Percentiles rank a stretch among this genome's conserved stretches.
These are phyloP conservation scores for Heliocidaris erythrogramma DNA, from an alignment of 35 echinoderm and acorn worm species.

Conservation along the genomic window DNA sequence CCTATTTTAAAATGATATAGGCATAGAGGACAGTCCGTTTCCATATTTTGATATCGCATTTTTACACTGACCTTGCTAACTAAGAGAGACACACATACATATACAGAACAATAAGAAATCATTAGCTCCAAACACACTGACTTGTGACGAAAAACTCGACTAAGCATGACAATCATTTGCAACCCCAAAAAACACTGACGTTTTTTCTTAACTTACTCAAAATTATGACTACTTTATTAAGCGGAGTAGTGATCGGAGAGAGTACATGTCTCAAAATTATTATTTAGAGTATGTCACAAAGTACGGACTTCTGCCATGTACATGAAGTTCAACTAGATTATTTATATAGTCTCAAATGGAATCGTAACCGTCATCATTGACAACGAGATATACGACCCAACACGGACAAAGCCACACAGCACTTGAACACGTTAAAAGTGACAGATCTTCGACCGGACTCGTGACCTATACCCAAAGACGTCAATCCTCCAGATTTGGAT, in stretches of 20 bases:
- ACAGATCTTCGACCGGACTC: not conserved
- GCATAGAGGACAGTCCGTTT: no score
- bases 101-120: not conserved
- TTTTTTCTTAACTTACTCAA: not conserved
- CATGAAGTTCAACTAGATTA: not conserved
- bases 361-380: not conserved
- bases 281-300: no score
- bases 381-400: not conserved
- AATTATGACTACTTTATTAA: not conserved
- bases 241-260: not conserved
- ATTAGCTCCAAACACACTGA: not conserved
- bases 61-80: not conserved
- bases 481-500: not conserved
- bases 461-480: not conserved
- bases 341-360: not conserved
- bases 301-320: no score
- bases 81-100: not conserved
- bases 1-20: not conserved
- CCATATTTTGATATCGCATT: not conserved
- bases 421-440: not conserved
- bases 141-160: not conserved
- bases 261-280: no score
- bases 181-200: not conserved
- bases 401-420: not conserved
- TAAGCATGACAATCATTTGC: not conserved